phyloP scores from a whole-genome alignment of 2,888 invertebrate species.

The Eupithecia abbreviata region DNA sequence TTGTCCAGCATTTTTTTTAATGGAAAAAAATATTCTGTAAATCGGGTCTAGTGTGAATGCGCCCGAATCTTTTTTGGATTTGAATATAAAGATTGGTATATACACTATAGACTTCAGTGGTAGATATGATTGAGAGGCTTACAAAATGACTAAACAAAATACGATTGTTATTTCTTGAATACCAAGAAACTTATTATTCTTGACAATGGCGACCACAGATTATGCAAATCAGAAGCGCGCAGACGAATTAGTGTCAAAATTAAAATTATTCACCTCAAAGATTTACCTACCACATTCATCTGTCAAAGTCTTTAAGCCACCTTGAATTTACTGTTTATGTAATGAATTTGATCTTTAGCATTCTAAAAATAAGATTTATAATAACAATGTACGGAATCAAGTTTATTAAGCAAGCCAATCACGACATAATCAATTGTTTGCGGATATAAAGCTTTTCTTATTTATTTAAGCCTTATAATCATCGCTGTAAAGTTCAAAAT shows the following conservation, averaged over 20 bases:
- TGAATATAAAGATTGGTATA: background rate
- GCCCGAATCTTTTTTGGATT: background rate
- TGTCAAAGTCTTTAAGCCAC: background rate
- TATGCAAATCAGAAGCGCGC: conserved; percentile 69
- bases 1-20: too few relatives aligned
- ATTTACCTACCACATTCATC: conserved; percentile 30
- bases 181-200: conserved; percentile 38
- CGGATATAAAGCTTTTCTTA: conserved; percentile 51
- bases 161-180: conserved; percentile 20
- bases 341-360: background rate
- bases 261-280: conserved; percentile 59
- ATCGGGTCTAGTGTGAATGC: too few relatives aligned
- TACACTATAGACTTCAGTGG: background rate
- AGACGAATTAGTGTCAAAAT: conserved; percentile 69
- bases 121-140: conserved; percentile 18
- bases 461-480: conserved; percentile 30
- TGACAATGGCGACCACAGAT: conserved; percentile 58
- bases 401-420: background rate
- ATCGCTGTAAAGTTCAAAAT: conserved; percentile 29
- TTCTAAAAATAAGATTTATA: conserved; percentile 3
- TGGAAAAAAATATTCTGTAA: too few relatives aligned
- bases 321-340: background rate
- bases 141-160: conserved; percentile 26
- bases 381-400: conserved; percentile 52
- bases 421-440: conserved; percentile 59